Base-by-base conservation (phyloP, 2,113 vertebrate genomes). In the Paramormyrops kingsleyae region DNA sequence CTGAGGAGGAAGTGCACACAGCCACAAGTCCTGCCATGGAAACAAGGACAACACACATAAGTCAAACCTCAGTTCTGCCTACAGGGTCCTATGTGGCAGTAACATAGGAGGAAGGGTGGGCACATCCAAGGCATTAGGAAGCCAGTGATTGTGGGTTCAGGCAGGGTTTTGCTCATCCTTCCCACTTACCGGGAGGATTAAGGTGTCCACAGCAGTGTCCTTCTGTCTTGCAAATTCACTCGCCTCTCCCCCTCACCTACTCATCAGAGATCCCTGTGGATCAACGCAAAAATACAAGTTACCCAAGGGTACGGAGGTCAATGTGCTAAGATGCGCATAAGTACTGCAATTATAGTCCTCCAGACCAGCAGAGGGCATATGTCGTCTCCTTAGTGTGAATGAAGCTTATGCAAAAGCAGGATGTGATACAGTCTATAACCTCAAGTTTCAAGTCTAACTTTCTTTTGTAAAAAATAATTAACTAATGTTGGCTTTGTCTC, bases 181-280 rank as follows among this genome's bases (percentile, higher is more conserved):
- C 44, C 83, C 83, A 93, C 92, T 94, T 80, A 94, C 94, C 92
- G 90, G 88, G 49, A 92, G 85, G 90, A 92, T 21, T 56, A 85
- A 50, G 83, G 87, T 46, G 77, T 88, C 56, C 27, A 4, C 47
- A 50, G 24, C 13, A 24, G 47, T 42, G 56, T 47, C 35, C 31
- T 21, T 88, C 83, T 87, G 24, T 70, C 92, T 89, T 87, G 31
- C 31, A 42, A 80, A 80, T 7, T 2, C 74, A 39, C 74, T 39
- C 83, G 90, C 90, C 70, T 93, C 91, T 74, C 89, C 83, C 88
- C 62, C 47, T 90, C 91, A 90, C 90, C 42, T 47, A 13, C 42
- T 49, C 83, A 84, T 91, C 92, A 89, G 90, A 93, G 93, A 91
- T 89, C 87, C 92, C 94, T 95, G 93, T 90, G 90, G 93, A 94